A percentile compares a stretch with the other conserved stretches of the same genome.
Conservation (phyloP, 2,113 vertebrate species). For the Neomonachus schauinslandi region DNA sequence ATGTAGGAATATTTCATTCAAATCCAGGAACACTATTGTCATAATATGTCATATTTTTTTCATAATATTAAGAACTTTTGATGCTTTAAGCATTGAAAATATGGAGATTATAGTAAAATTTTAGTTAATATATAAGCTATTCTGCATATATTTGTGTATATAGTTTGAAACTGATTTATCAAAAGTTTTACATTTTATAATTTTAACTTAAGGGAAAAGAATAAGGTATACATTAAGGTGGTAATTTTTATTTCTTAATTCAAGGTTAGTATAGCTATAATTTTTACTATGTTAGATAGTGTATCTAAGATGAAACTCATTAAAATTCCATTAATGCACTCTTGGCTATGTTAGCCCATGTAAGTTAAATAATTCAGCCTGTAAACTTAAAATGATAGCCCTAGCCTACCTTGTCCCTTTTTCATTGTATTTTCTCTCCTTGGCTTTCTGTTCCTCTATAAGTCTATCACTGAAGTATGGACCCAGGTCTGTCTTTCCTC, state of each 20-base stretch:
- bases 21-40: not conserved
- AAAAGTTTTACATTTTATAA: not conserved
- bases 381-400: not conserved
- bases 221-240: not conserved
- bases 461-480: not conserved
- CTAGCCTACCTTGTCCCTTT: not conserved
- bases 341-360: not conserved
- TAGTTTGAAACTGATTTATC: not conserved
- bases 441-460: not conserved
- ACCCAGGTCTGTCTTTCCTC: not conserved
- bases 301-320: not conserved
- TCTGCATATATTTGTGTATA: not conserved
- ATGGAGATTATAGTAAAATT: not conserved
- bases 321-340: constrained; percentile 12
- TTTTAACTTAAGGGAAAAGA: not conserved
- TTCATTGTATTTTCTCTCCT: not conserved
- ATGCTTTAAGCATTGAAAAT: not conserved
- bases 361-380: not conserved
- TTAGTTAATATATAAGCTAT: not conserved
- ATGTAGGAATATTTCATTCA: not conserved
- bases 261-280: not conserved
- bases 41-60: not conserved
- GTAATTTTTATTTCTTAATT: not conserved
- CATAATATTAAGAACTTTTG: not conserved
- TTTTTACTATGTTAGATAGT: not conserved